phyloP scores from a whole-genome alignment of 2,113 vertebrate genomes.

The Apodemus speciosus region DNA sequence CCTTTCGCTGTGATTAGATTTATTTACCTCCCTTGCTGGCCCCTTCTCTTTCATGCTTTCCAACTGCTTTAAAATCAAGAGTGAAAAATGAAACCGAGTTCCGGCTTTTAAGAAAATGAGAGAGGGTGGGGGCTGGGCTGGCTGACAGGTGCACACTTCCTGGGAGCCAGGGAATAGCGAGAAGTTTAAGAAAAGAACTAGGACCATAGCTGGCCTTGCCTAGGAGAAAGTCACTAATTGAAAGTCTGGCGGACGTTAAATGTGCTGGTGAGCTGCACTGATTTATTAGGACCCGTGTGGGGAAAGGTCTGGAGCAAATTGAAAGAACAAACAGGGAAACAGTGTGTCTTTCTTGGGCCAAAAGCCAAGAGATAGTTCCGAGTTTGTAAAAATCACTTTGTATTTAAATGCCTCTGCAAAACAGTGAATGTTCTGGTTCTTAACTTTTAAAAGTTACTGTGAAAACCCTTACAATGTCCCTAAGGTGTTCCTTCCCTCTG shows the following conservation, averaged over 20 bases:
- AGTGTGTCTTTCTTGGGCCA: background rate
- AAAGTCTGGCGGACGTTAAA: constrained; percentile 16
- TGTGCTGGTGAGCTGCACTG: background rate
- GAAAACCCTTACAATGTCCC: constrained; percentile 22
- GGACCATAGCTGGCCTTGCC: background rate
- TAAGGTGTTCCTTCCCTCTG: background rate
- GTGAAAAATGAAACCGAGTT: constrained; percentile 76
- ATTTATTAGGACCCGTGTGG: background rate
- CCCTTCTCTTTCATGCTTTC: constrained; percentile 56
- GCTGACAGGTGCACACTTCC: constrained; percentile 65
- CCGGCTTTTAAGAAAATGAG: constrained; percentile 80
- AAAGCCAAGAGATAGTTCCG: constrained; percentile 27
- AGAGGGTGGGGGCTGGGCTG: background rate
- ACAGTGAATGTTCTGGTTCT: background rate
- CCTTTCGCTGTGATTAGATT: constrained; percentile 60
- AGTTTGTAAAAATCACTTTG: constrained; percentile 33
- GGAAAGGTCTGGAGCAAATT: constrained; percentile 26
- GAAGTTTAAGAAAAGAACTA: constrained; percentile 29
- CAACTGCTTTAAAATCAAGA: constrained; percentile 52
- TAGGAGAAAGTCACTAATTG: constrained; percentile 14
- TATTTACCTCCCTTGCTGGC: constrained; percentile 45
- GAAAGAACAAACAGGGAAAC: constrained; percentile 56
- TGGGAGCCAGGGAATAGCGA: background rate
- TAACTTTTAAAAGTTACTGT: constrained; percentile 12
- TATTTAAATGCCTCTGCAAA: background rate